Base-by-base conservation (phyloP, 2,797 vertebrate genomes). In the Allobates femoralis region DNA sequence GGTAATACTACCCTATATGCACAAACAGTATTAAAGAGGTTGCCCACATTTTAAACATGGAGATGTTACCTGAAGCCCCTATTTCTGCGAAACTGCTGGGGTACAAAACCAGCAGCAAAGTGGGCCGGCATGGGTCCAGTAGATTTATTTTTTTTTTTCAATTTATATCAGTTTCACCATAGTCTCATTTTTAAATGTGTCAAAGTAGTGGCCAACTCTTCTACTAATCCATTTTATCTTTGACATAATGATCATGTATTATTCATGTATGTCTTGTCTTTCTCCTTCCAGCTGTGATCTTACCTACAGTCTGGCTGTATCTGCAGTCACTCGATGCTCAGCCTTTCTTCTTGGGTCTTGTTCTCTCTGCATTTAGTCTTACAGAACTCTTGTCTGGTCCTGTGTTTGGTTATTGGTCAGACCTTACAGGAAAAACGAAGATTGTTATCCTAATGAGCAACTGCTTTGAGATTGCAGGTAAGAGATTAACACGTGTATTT, bases 261-360 rank as follows among this genome's bases (percentile, higher is more conserved):
- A 26, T 3, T 79, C 30, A 58, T 56, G 28, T 37, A 12, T 62
- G 8, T 58, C 14, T 32, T 15, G 12, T 73, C 34, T 15, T 0
- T 55, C 21, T 16, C 0, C n/a, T 37, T 23, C 2, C 26, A 97
- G 96, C 96, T 85, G 96, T 96, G 77, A 96, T 97, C 88, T 91
- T 97, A 69, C 96, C 96, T 18, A 97, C 96, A 1, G 95, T 97
- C 91, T 97, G 96, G 96, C 92, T 86, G 58, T 96, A 96, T 85
- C 86, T 97, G 89, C 95, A 96, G 91, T 95, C 91, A 3, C 90
- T 97, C 11, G 89, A 93, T 3, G 96, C 96, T 1, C 90, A 94
- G 0, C 93, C 96, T 0, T 96, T 96, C 91, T 97, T 96, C 88
- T 89, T 97, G 89, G 96, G 96, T 37, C 90, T 96, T 89, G 91